Conservation (phyloP, 1,140 invertebrate species). For the Rhyzopertha dominica region DNA sequence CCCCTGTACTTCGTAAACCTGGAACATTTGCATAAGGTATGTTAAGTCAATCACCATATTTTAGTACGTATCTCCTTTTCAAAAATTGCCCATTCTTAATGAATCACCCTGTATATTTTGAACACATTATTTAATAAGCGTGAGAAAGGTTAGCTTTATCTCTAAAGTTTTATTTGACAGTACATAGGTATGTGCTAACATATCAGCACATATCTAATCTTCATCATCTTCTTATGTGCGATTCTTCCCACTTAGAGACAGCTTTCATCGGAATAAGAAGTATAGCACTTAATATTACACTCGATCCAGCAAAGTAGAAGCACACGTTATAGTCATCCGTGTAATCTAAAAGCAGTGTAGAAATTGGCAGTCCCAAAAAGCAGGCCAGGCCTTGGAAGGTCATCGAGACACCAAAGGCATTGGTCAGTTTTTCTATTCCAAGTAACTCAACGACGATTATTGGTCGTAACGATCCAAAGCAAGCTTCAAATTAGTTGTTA, state of each 20-base stretch:
- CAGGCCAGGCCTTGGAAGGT: conserved; percentile 88
- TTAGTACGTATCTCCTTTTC: too few relatives aligned
- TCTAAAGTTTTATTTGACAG: too few relatives aligned
- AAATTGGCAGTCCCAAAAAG: conserved; percentile 72
- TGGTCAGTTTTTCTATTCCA: conserved; percentile 93
- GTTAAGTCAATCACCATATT: too few relatives aligned
- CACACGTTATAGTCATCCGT: conserved; percentile 77
- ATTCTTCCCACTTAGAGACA: conserved; percentile 22
- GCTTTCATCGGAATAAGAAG: conserved; percentile 30
- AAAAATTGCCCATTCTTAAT: too few relatives aligned
- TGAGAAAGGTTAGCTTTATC: too few relatives aligned
- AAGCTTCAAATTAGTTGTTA: conserved; percentile 59
- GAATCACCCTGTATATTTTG: too few relatives aligned
- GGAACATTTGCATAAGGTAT: too few relatives aligned
- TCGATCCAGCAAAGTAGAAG: conserved; percentile 84
- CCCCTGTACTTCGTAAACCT: too few relatives aligned
- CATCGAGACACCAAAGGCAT: conserved; percentile 91
- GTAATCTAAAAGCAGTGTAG: conserved; percentile 80
- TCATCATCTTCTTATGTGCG: conserved; percentile 5
- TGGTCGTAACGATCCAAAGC: conserved; percentile 93
- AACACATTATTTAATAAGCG: too few relatives aligned
- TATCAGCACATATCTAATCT: conserved; percentile 3
- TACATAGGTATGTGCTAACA: too few relatives aligned
- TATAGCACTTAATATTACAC: conserved; percentile 29
- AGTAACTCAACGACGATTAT: conserved; percentile 94